Base-by-base conservation (phyloP, 2,888 invertebrate genomes). In the Agrochola circellaris region DNA sequence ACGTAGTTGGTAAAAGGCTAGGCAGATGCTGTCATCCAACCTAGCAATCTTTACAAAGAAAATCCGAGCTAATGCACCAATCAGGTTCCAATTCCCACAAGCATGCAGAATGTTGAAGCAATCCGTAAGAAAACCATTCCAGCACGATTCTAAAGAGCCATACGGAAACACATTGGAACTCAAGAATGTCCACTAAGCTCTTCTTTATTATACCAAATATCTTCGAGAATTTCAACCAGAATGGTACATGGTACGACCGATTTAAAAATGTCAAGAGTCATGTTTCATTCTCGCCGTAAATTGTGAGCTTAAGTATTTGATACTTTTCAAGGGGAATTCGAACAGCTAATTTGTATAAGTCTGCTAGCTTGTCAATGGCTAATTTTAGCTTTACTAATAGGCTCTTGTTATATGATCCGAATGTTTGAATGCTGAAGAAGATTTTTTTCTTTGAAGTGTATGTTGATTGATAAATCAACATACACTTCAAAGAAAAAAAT, bases 251-350 rank as follows among this genome's bases (percentile, higher is more conserved):
- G 76, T 75, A 76, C 75, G 76, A 85, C 82, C 79, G 84, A 81
- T 83, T 81, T 79, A 82, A 56, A 84, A 89, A 82, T 83, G 75
- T 77, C 79, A 79, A 75, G 69, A 65, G 79, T 82, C 82, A 65
- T 85, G 87, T 88, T 89, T 83, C 85, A 84, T 87, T 86, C 79
- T 70, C 69, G 75, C 76, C 70, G 82, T 85, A 86, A 87, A 89
- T 87, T 84, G 85, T 87, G 81, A 77, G 75, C 77, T 86, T 88
- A 86, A 83, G 79, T 76, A 83, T 88, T 86, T 88, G 84, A 89
- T 89, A 88, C 83, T 83, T 74, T 83, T 83, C 73, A 81, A 84
- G 78, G 80, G 70, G 79, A 78, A 88, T 87, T 83, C 72, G 45
- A 79, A 75, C 69, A 69, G 80, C 62, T 75, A 51, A 74, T 89